Conservation (phyloP, 1,140 invertebrate genomes). For the Sesamia nonagrioides region DNA sequence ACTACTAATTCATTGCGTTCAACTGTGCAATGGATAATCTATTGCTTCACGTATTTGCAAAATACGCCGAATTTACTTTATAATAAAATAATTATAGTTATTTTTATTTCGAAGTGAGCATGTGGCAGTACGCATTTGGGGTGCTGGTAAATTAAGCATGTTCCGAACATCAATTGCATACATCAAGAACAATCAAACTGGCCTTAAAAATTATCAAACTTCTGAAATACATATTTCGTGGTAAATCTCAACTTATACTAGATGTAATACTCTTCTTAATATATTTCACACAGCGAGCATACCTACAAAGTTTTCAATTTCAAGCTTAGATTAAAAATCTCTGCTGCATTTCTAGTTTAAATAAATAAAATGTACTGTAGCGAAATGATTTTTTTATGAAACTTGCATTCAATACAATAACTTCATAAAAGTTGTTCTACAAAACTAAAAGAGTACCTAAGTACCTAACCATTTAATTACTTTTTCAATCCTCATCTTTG, state of each 20-base stretch:
- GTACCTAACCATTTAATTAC: not conserved
- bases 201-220: too few species aligned
- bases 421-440: not conserved
- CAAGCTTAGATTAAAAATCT: slow-evolving; percentile 11
- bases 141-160: too few species aligned
- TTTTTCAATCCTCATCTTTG: not conserved
- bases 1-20: too few species aligned
- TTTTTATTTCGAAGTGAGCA: too few species aligned
- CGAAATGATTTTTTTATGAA: not conserved
- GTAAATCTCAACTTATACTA: not conserved
- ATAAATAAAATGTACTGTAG: not conserved
- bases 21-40: too few species aligned
- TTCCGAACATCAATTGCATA: too few species aligned
- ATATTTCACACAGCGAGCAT: not conserved
- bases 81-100: too few species aligned
- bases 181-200: too few species aligned
- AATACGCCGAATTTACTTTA: too few species aligned
- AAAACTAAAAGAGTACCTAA: not conserved
- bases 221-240: too few species aligned
- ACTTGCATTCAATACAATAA: not conserved
- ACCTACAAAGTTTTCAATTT: not conserved
- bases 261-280: not conserved
- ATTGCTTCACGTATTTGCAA: too few species aligned
- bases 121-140: too few species aligned
- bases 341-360: not conserved